Conservation (phyloP, 1,140 invertebrate species). For the Manduca sexta region DNA sequence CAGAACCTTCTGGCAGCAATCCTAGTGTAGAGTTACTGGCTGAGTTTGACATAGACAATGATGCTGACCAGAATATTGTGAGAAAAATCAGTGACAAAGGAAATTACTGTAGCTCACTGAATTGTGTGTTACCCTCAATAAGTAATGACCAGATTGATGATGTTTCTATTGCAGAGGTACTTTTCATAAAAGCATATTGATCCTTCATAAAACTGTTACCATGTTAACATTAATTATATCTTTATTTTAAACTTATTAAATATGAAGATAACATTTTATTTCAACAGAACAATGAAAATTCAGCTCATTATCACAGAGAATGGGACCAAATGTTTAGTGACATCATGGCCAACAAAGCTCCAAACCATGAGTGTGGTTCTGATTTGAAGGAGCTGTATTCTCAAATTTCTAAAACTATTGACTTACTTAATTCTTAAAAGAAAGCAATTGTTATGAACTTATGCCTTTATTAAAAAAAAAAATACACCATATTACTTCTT, state of each 20-base stretch:
- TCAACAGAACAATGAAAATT: slow-evolving; percentile 40
- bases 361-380: slow-evolving; percentile 54
- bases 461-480: slow-evolving; percentile 43
- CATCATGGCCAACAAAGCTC: slow-evolving; percentile 52
- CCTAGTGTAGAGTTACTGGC: slow-evolving; percentile 42
- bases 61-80: slow-evolving; percentile 30
- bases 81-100: slow-evolving; percentile 27
- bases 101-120: slow-evolving; percentile 44
- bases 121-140: slow-evolving; percentile 60
- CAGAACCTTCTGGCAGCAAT: slow-evolving; percentile 32
- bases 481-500: slow-evolving; percentile 81
- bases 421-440: slow-evolving; percentile 59
- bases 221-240: no score
- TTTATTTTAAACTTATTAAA: no score
- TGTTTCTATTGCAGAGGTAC: slow-evolving; percentile 44
- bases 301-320: slow-evolving; percentile 54
- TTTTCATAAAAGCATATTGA: not conserved
- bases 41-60: slow-evolving; percentile 52
- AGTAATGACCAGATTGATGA: slow-evolving; percentile 56
- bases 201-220: not conserved
- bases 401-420: slow-evolving; percentile 64
- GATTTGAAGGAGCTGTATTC: slow-evolving; percentile 65
- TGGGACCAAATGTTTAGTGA: slow-evolving; percentile 71
- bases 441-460: slow-evolving; percentile 24
- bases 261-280: slow-evolving; percentile 16